These are phyloP conservation scores for Atherinosoma microstoma DNA, from an alignment of 2,797 vertebrate species.

Conservation along the genomic window DNA sequence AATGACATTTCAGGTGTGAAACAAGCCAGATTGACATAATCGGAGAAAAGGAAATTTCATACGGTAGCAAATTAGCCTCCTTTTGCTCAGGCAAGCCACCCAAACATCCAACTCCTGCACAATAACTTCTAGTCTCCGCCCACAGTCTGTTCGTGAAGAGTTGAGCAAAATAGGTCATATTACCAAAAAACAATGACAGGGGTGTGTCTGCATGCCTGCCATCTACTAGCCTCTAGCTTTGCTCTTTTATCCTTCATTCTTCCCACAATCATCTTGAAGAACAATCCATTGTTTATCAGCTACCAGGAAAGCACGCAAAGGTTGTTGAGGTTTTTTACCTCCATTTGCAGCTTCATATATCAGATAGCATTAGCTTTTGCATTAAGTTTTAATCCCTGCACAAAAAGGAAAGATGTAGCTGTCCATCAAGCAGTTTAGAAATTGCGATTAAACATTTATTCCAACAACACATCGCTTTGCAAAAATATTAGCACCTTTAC, in stretches of 20 bases:
- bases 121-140: constrained; percentile 54
- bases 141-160: constrained; percentile 47
- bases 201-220: constrained; percentile 52
- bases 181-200: constrained; percentile 75
- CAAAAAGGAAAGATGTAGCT: background rate
- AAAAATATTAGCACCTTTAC: background rate
- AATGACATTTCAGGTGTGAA: constrained; percentile 29
- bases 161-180: constrained; percentile 79
- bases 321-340: background rate
- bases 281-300: constrained; percentile 13
- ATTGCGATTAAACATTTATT: background rate
- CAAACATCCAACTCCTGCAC: constrained; percentile 43
- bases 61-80: constrained; percentile 29
- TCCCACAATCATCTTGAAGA: constrained; percentile 6
- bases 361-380: background rate
- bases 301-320: constrained; percentile 21
- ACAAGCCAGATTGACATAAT: background rate
- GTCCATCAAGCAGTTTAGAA: background rate
- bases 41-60: constrained; percentile 20
- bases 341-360: background rate
- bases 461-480: background rate
- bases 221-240: constrained; percentile 43
- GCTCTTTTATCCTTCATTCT: constrained; percentile 32
- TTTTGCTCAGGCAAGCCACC: constrained; percentile 31
- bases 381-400: background rate